Conservation (phyloP, 2,113 vertebrate genomes). For the Ancistrus triradiatus region DNA sequence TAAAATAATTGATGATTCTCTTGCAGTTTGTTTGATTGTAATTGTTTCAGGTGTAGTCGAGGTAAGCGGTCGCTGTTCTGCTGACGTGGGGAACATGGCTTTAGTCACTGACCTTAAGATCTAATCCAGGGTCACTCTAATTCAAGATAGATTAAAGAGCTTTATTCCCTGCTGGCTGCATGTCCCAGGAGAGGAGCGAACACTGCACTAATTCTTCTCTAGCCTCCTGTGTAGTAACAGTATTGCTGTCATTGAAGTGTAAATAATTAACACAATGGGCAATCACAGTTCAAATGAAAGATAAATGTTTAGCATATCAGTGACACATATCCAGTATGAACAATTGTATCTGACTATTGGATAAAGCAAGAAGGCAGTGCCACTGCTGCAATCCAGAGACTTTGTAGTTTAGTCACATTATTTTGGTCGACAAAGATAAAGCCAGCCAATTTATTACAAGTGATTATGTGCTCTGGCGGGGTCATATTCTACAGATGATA, state of each 20-base stretch:
- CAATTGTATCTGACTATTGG: neutral
- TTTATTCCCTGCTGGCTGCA: conserved; percentile 46
- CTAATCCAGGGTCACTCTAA: conserved; percentile 68
- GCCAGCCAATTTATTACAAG: conserved; percentile 34
- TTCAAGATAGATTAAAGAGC: conserved; percentile 65
- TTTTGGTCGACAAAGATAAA: conserved; percentile 27
- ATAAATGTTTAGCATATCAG: neutral
- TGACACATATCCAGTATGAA: conserved; percentile 1
- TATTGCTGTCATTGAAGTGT: neutral
- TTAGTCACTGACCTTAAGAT: conserved; percentile 66
- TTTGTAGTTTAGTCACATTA: conserved; percentile 38
- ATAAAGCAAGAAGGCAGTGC: conserved; percentile 4
- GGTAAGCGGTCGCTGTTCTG: conserved; percentile 33
- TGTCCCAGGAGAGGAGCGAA: conserved; percentile 17
- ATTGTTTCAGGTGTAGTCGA: neutral
- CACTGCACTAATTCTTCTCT: conserved; percentile 33
- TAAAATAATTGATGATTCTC: no score
- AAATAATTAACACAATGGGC: conserved; percentile 6
- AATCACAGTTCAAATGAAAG: neutral
- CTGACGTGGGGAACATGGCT: conserved; percentile 41
- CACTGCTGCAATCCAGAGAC: neutral
- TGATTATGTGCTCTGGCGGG: conserved; percentile 23
- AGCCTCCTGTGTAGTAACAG: neutral
- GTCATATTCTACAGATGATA: conserved; percentile 22
- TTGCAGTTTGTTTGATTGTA: neutral